phyloP scores from a whole-genome alignment of 2,113 vertebrate species.

The Pithys albifrons region DNA sequence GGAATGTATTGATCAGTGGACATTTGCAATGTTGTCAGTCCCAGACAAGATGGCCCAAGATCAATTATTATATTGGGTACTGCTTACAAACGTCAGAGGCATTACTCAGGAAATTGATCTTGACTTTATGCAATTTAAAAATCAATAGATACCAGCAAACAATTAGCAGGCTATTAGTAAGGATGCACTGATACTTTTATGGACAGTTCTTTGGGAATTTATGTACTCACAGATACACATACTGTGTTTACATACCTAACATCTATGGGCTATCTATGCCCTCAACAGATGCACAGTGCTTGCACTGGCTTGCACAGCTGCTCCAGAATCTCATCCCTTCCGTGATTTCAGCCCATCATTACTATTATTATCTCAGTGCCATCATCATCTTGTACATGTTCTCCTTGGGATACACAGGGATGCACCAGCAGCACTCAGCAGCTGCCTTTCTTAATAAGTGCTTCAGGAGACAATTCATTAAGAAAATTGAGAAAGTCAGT shows the following conservation, averaged over 20 bases:
- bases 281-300: neutral
- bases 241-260: neutral
- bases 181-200: neutral
- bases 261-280: neutral
- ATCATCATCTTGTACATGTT: neutral
- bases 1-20: neutral
- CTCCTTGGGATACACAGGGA: neutral
- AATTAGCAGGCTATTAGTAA: slow-evolving; percentile 44
- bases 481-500: neutral
- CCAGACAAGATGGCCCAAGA: neutral
- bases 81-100: slow-evolving; percentile 41
- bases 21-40: neutral
- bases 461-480: neutral
- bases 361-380: neutral
- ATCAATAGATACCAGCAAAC: slow-evolving; percentile 39
- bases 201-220: neutral
- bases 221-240: neutral
- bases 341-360: neutral
- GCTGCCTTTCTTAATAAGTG: neutral
- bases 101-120: slow-evolving; percentile 27
- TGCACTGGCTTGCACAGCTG: neutral
- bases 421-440: neutral
- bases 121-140: slow-evolving; percentile 46
- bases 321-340: neutral
- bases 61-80: neutral